Base-by-base conservation (phyloP, 2,113 vertebrate genomes). In the Ivindomyrus marchei region DNA sequence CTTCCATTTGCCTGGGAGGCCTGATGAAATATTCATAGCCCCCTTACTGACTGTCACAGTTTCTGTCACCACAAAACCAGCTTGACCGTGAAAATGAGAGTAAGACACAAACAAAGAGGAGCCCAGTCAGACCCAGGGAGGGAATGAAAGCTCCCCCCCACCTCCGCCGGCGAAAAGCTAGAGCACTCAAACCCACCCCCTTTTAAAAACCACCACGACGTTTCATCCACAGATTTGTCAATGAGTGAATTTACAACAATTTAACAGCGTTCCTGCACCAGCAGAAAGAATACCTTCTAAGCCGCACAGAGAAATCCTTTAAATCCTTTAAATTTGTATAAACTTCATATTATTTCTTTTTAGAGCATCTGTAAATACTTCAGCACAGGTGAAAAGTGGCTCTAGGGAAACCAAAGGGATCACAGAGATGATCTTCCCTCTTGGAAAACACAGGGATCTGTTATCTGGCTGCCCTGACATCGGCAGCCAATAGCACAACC, bases 391-490 rank as follows among this genome's bases (percentile, higher is more conserved):
- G 62, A 31, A 70, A 70, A 70, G n/a, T 3, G 1, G 10, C n/a
- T 70, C 24, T 11, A 27, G n/a, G 58, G 58, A 11, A 27, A 66
- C 9, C 58, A 27, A n/a, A 66, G 62, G n/a, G 62, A 9, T 66
- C 27, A 70, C 62, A 1, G 27, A 31, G n/a, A 27, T 66, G n/a
- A n/a, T 62, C 8, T 62, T 62, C 24, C 24, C 58, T 10, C 58
- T 66, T 0, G 58, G 58, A 27, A 27, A 66, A 27, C 8, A 11
- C n/a, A 66, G n/a, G 9, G 94, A 94, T 94, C 93, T 94, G 96
- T 94, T 94, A 94, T 94, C 93, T 95, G 92, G 92, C 89, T 94
- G 93, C 94, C 93, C 86, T 93, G 93, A 92, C 89, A 87, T 90
- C 56, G 19, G 56, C 53, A 19, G 85, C 88, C 15, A 50, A 3